These are phyloP conservation scores for Cephalopachus bancanus DNA, from an alignment of 2,797 vertebrate genomes.

Conservation along the genomic window DNA sequence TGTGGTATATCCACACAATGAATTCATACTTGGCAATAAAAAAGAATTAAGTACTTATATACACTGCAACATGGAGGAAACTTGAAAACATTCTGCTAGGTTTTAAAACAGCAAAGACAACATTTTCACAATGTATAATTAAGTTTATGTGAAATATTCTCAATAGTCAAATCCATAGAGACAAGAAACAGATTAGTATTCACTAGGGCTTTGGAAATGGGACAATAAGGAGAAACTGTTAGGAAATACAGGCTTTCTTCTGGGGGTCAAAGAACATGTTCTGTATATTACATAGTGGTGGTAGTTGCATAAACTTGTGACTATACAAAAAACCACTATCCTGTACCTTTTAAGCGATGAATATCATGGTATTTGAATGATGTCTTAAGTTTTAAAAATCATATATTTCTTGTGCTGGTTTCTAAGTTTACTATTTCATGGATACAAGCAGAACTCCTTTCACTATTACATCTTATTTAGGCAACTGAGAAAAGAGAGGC, in stretches of 20 bases:
- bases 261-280: slow-evolving; percentile 20
- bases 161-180: neutral
- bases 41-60: neutral
- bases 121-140: neutral
- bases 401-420: neutral
- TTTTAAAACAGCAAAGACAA: neutral
- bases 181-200: neutral
- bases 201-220: neutral
- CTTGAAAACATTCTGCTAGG: neutral
- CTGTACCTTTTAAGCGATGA: neutral
- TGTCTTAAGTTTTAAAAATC: slow-evolving; percentile 36
- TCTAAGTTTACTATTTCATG: slow-evolving; percentile 17
- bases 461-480: neutral
- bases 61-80: neutral
- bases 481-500: neutral
- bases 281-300: neutral
- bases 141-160: neutral
- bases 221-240: neutral
- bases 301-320: neutral
- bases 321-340: slow-evolving; percentile 30
- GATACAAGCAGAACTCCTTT: neutral
- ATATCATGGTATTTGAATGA: slow-evolving; percentile 34
- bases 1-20: neutral
- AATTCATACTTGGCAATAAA: slow-evolving; percentile 22
- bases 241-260: neutral